Conservation (phyloP, 2,113 vertebrate species). For the Corythaeola cristata region DNA sequence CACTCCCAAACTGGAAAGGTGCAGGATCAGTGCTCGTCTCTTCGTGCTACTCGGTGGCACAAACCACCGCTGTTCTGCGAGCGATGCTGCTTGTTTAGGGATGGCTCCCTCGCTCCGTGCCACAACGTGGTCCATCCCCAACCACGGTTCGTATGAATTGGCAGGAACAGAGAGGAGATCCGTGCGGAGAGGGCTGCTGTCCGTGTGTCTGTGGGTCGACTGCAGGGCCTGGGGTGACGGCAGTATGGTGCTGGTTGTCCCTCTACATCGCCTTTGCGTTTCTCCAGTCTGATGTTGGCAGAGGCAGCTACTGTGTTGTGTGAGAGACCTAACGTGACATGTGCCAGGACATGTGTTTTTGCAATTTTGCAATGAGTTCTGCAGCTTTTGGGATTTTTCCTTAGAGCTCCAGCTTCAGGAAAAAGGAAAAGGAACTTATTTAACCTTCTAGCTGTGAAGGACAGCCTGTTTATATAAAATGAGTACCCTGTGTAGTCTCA, state of each 20-base stretch:
- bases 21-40: background rate
- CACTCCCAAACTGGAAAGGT: fast-evolving
- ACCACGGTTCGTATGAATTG: fast-evolving
- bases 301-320: background rate
- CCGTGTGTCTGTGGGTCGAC: background rate
- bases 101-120: background rate
- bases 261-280: background rate
- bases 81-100: background rate
- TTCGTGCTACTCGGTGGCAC: fast-evolving
- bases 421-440: background rate
- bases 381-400: background rate
- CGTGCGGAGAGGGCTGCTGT: background rate
- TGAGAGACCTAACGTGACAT: background rate
- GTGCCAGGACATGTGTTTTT: background rate
- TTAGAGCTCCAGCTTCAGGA: background rate
- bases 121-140: fast-evolving
- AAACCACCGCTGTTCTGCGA: background rate
- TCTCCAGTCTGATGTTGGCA: background rate
- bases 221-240: background rate
- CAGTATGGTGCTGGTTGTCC: fast-evolving
- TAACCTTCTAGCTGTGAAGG: background rate
- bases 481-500: background rate
- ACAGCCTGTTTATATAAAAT: background rate
- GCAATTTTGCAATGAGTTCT: background rate
- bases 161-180: too few species aligned